Percentiles rank a stretch among this genome's conserved stretches.
phyloP scores from a whole-genome alignment of 2,797 vertebrate genomes.

The Coracias cyanogaster region DNA sequence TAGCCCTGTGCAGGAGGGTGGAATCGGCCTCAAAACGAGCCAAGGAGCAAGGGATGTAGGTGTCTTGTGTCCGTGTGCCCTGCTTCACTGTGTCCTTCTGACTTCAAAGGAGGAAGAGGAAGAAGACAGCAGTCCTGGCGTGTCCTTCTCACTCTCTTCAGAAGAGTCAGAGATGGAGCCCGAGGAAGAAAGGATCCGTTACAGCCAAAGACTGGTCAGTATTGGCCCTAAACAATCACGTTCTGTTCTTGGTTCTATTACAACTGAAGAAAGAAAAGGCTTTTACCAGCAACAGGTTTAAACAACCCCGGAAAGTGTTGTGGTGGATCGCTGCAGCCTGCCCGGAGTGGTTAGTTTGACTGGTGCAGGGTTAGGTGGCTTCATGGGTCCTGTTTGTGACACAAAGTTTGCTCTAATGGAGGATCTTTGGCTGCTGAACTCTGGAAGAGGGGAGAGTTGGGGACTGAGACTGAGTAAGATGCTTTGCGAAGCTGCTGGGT shows the following conservation, averaged over 20 bases:
- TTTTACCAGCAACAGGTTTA: not conserved
- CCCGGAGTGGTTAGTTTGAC: not conserved
- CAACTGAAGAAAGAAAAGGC: not conserved
- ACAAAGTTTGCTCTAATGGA: accelerated
- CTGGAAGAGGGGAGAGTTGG: not conserved
- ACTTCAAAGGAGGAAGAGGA: constrained; percentile 80
- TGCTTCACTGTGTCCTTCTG: constrained; percentile 61
- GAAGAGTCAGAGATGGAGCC: constrained; percentile 85
- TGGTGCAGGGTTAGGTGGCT: not conserved
- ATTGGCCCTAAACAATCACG: not conserved
- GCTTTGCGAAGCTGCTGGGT: not conserved
- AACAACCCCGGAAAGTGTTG: not conserved
- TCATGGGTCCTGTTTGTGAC: not conserved
- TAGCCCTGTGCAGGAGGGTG: accelerated
- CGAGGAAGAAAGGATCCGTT: constrained; percentile 90
- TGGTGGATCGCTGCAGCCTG: not conserved
- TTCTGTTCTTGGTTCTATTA: not conserved
- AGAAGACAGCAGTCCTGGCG: constrained; percentile 79
- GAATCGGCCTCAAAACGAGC: not conserved
- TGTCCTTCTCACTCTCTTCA: constrained; percentile 80
- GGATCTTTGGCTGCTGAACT: not conserved
- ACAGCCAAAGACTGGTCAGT: constrained; percentile 97
- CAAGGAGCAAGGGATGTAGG: not conserved
- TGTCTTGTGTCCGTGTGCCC: not conserved
- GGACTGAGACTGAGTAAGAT: not conserved